These are phyloP conservation scores for Dinoponera quadriceps DNA, from an alignment of 1,140 invertebrate genomes.

Conservation along the genomic window DNA sequence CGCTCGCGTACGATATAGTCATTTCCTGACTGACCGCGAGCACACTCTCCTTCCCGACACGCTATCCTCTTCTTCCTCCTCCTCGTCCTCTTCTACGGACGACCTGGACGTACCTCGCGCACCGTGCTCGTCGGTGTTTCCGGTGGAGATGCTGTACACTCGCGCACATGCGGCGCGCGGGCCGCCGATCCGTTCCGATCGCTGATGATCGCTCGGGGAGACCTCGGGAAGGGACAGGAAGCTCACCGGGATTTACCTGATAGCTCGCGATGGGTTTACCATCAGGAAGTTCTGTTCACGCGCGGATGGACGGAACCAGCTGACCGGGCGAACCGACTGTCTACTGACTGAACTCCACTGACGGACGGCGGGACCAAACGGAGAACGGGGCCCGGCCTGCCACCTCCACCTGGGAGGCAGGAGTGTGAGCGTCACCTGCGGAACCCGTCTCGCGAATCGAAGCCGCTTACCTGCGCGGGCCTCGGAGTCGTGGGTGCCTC, in stretches of 20 bases:
- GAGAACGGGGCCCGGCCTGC: conserved; percentile 79
- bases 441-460: conserved; percentile 11
- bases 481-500: background rate
- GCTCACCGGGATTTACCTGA: conserved; percentile 54
- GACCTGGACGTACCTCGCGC: conserved; percentile 55
- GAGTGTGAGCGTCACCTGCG: conserved; percentile 22
- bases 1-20: conserved; percentile 95
- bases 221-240: background rate
- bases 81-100: conserved; percentile 4
- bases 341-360: conserved; percentile 82
- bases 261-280: conserved; percentile 56
- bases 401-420: conserved; percentile 77
- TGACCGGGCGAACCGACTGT: conserved; percentile 81
- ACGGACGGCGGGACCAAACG: conserved; percentile 77
- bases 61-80: conserved; percentile 20
- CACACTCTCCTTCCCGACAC: conserved; percentile 64
- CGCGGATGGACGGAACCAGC: conserved; percentile 75
- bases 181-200: conserved; percentile 68
- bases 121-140: conserved; percentile 66
- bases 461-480: too few species aligned
- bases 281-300: conserved; percentile 45
- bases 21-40: conserved; percentile 84
- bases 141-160: conserved; percentile 68
- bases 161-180: conserved; percentile 79
- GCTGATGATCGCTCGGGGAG: background rate